Base-by-base conservation (phyloP, 2,888 invertebrate genomes). In the Loripinus fragilis region DNA sequence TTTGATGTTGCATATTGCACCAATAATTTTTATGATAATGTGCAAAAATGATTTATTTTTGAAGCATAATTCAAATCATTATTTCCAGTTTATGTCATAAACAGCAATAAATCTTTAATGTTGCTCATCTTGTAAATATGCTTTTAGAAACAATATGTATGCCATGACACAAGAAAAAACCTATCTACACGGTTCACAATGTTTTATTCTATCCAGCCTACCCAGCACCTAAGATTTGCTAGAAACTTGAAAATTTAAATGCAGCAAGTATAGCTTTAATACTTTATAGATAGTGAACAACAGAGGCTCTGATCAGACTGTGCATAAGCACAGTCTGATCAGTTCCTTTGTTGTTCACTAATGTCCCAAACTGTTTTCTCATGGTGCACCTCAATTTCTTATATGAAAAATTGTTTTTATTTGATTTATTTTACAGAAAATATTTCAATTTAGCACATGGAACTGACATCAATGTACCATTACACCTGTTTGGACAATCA, bases 391-490 rank as follows among this genome's bases (percentile, higher is more conserved):
- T n/a, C n/a, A n/a, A n/a, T n/a, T n/a, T n/a, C n/a, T 60, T 10
- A 33, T 60, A 60, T 60, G 60, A 60, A 60, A 60, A 60, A 60
- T 60, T 8, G 33, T 60, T 60, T 38, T 60, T 60, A 60, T 70
- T 15, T 55, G 55, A 70, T 55, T 55, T 70, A 70, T 70, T 50
- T 55, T 35, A 33, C 41, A 55, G 52, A 70, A 70, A 35, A 35
- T 52, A 70, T 52, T 50, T 50, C 52, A 50, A 12, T 67, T 67
- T 67, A 25, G 67, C 67, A 67, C 67, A 20, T 67, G 67, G 33
- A 35, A 38, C 48, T 70, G 70, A 70, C 70, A 70, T 50, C 38
- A 52, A 70, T 70, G 70, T 50, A 28, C 55, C n/a, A 38, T 35
- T 38, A 35, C 35, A 70, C 70, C 70, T 70, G 33, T 52, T 50